These are phyloP conservation scores for Cephalopholis sonnerati DNA, from an alignment of 2,113 vertebrate genomes.

Conservation along the genomic window DNA sequence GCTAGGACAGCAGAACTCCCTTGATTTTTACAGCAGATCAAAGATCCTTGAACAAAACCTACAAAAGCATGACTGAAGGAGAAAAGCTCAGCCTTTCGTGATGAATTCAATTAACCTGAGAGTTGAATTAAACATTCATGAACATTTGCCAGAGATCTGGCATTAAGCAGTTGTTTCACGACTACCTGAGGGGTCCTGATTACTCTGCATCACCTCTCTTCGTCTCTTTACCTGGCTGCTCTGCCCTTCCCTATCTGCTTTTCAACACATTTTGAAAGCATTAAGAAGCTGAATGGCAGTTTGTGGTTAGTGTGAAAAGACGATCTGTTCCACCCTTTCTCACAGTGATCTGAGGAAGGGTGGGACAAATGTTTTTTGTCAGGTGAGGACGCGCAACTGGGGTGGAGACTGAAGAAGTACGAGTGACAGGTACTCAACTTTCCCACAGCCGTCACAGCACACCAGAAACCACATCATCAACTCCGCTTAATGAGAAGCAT, in stretches of 20 bases:
- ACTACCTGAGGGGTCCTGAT: slow-evolving; percentile 37
- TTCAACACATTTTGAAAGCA: slow-evolving; percentile 12
- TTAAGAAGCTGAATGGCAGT: slow-evolving; percentile 4
- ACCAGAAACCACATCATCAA: background rate
- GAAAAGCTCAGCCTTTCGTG: slow-evolving; percentile 26
- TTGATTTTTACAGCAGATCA: slow-evolving; percentile 46
- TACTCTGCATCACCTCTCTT: slow-evolving; percentile 28
- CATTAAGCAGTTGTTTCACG: slow-evolving; percentile 39
- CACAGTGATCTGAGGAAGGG: background rate
- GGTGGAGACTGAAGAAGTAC: background rate
- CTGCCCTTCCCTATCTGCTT: slow-evolving; percentile 9
- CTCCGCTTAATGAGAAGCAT: background rate
- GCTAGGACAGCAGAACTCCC: slow-evolving; percentile 33
- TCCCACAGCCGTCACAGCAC: background rate
- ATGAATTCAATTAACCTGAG: slow-evolving; percentile 57
- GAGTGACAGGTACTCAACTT: background rate
- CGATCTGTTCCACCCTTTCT: slow-evolving; percentile 11
- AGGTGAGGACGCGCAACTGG: background rate
- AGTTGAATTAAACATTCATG: slow-evolving; percentile 56
- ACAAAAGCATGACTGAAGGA: slow-evolving; percentile 37
- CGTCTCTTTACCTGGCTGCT: background rate
- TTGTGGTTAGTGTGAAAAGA: slow-evolving; percentile 26
- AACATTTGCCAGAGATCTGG: slow-evolving; percentile 37
- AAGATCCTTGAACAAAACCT: slow-evolving; percentile 49
- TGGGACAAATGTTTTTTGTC: background rate